Evolutionary conservation across 2,113 vertebrate species (phyloP), one percentile per base, ranked within the genome.

Genomic region (Balaeniceps rex): DNA sequence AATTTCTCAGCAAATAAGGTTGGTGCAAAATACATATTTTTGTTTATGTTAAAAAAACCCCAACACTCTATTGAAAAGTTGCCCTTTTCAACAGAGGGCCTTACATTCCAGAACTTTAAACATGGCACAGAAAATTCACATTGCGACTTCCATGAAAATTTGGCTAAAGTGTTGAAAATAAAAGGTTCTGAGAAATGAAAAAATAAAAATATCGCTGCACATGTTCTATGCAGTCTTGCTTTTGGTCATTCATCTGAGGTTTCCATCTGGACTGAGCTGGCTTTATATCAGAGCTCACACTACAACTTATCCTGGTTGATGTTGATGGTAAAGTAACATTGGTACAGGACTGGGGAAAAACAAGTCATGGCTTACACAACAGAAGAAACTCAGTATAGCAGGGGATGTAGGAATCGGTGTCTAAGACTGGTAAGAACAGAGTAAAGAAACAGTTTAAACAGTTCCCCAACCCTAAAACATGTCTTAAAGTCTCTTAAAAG

Each of bases 71-170:
- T 19, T 54, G 25, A 87, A 87, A 91, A 36, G 9, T 24, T 17
- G 1, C 1, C 6, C 21, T 15, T 82, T 87, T 65, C 34, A 61
- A 51, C 69, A 61, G 6, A n/a, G 1, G 3, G 3, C 3, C 10
- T 23, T 54, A 42, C 10, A 52, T 78, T 74, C 19, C 11, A 71
- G 11, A 80, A 65, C 1, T 80, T 31, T 28, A 66, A 78, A 70
- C 19, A 18, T 21, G 5, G 11, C n/a, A 82, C 18, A 24, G 19
- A 47, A 88, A 74, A 78, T 58, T 74, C n/a, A n/a, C 24, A 44
- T 74, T 54, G 23, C 34, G 7, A 52, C 16, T 85, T 6, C 11
- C 10, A 25, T 16, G 18, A 74, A 72, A 64, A 91, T 69, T 42
- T 49, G 26, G 7, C 1, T 40, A 6, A 34, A 61, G 1, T 25